Evolutionary conservation across 2,113 vertebrate genomes (phyloP).

Genomic region (Phoxinus phoxinus): DNA sequence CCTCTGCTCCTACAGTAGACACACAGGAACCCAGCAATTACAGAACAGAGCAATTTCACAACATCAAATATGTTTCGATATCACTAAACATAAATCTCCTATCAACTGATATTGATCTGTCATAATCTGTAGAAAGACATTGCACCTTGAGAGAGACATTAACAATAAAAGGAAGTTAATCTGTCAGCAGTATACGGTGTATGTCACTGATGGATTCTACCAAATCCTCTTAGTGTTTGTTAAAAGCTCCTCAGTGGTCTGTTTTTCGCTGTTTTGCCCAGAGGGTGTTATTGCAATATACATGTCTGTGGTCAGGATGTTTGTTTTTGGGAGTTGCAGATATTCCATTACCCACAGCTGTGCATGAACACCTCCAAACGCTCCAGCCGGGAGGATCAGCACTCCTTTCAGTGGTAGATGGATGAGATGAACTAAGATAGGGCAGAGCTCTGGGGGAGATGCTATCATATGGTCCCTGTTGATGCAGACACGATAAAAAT

Average conservation of each 20-base stretch:
- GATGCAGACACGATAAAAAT: slow-evolving; percentile 28
- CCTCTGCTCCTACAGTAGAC: not conserved
- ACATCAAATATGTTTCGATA: not conserved
- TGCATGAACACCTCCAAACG: slow-evolving; percentile 24
- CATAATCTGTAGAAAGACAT: not conserved
- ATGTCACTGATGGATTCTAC: not conserved
- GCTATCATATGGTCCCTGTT: slow-evolving; percentile 16
- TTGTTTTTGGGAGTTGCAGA: slow-evolving; percentile 28
- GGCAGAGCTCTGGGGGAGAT: slow-evolving; percentile 6
- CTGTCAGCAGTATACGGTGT: not conserved
- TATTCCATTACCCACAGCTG: slow-evolving; percentile 21
- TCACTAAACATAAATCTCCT: not conserved
- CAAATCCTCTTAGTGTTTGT: not conserved
- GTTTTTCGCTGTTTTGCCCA: not conserved
- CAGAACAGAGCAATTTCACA: not conserved
- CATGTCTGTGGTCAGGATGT: slow-evolving; percentile 24
- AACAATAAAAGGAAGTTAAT: not conserved
- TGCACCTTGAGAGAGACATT: not conserved
- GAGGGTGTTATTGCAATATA: not conserved
- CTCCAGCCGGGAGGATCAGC: slow-evolving; percentile 9
- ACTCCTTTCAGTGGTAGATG: slow-evolving; percentile 26
- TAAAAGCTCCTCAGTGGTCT: not conserved
- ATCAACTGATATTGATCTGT: slow-evolving; percentile 8
- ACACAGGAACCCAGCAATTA: not conserved
- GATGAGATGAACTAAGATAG: slow-evolving; percentile 30